Evolutionary conservation across 1,140 invertebrate species (phyloP).

Genomic region (Heliothis virescens): DNA sequence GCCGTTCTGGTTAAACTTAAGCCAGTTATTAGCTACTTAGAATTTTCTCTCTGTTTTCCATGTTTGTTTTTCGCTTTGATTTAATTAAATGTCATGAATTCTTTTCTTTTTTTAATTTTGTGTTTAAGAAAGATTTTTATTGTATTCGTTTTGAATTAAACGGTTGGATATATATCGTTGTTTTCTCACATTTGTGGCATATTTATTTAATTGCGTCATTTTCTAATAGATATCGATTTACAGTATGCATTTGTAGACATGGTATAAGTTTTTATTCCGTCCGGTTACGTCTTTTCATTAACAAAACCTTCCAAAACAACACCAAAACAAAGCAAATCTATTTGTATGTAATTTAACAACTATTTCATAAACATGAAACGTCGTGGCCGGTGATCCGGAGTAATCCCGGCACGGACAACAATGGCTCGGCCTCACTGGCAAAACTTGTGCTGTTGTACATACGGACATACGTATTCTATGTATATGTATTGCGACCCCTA

Average conservation of each 20-base stretch:
- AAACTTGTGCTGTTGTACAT: too few relatives aligned
- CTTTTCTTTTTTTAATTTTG: neutral
- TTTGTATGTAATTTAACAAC: constrained; percentile 1
- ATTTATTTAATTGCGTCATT: too few relatives aligned
- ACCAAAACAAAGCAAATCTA: neutral
- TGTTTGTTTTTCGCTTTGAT: neutral
- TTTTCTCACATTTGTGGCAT: too few relatives aligned
- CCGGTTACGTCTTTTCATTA: too few relatives aligned
- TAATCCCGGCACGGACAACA: constrained; percentile 6
- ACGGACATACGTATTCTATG: neutral
- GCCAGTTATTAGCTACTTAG: constrained; percentile 3
- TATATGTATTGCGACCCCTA: too few relatives aligned
- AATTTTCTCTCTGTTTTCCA: constrained; percentile 10
- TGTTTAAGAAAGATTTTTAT: neutral
- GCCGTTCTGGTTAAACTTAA: constrained; percentile 28
- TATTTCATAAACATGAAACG: constrained; percentile 17
- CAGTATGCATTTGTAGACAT: too few relatives aligned
- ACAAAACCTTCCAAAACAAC: neutral
- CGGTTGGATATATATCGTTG: too few relatives aligned
- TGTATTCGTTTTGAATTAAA: neutral
- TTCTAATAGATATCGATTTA: too few relatives aligned
- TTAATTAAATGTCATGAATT: neutral
- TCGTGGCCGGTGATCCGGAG: constrained; percentile 14
- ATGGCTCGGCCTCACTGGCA: constrained; percentile 1
- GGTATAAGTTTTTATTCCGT: too few relatives aligned